These are phyloP conservation scores for Noctua comes DNA, from an alignment of 2,888 invertebrate species.

Conservation along the genomic window DNA sequence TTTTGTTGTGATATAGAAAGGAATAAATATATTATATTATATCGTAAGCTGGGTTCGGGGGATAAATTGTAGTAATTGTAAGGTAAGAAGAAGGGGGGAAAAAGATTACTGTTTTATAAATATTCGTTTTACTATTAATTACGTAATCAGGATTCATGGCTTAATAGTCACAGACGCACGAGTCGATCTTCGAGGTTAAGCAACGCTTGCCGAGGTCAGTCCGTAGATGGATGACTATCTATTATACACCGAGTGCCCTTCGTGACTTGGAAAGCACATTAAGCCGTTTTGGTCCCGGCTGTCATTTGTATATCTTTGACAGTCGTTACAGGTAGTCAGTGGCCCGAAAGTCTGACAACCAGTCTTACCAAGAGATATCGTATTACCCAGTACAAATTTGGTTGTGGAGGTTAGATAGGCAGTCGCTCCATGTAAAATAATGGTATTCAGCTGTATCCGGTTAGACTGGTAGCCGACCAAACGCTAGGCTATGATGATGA, in stretches of 20 bases:
- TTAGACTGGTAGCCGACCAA: background rate
- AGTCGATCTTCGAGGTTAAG: background rate
- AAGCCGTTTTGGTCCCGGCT: no score
- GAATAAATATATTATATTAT: slow-evolving; percentile 29
- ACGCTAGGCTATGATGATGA: background rate
- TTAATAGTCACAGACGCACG: no score
- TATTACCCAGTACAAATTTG: no score
- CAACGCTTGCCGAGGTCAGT: background rate
- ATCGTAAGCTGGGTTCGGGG: slow-evolving; percentile 1
- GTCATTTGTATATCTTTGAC: no score
- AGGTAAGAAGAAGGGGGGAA: background rate
- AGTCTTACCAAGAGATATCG: no score
- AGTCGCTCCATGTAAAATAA: background rate
- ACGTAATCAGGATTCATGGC: background rate
- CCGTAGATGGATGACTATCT: background rate
- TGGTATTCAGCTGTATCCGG: background rate
- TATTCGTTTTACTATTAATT: slow-evolving; percentile 15
- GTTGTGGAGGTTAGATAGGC: no score
- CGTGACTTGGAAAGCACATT: no score
- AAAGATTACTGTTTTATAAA: background rate
- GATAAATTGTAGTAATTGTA: slow-evolving; percentile 29
- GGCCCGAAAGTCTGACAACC: no score
- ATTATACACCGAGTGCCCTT: background rate
- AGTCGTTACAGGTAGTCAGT: no score
- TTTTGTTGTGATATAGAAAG: slow-evolving; percentile 32